A percentile compares a stretch with the other conserved stretches of the same genome.
phyloP scores from a whole-genome alignment of 1,140 invertebrate genomes.

The Neocloeon triangulifer region DNA sequence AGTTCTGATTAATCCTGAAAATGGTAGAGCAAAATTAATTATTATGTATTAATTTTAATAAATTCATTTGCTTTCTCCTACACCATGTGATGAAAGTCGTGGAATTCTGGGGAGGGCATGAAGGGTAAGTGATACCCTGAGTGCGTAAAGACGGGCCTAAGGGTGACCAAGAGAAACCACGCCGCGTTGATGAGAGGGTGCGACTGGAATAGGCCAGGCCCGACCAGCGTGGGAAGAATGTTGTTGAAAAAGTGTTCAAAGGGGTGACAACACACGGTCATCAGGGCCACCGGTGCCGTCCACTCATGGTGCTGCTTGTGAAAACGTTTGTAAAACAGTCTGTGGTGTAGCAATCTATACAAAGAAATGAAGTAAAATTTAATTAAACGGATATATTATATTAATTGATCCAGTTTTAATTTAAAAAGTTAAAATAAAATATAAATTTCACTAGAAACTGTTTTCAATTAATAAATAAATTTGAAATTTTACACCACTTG shows the following conservation, averaged over 20 bases:
- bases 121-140: conserved; percentile 33
- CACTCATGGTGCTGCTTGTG: conserved; percentile 23
- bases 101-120: conserved; percentile 27
- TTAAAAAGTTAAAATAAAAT: too few relatives aligned
- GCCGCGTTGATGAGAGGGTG: conserved; percentile 22
- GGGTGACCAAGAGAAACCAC: conserved; percentile 19
- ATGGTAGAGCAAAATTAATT: too few relatives aligned
- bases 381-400: too few relatives aligned
- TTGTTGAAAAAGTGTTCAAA: conserved; percentile 30
- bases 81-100: conserved; percentile 36
- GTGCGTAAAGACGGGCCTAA: conserved; percentile 27
- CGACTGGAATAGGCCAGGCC: conserved; percentile 21
- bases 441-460: too few relatives aligned
- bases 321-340: conserved; percentile 20
- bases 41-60: too few relatives aligned
- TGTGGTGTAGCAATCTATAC: conserved; percentile 19
- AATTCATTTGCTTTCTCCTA: too few relatives aligned
- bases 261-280: conserved; percentile 29
- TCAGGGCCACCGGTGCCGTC: conserved; percentile 19
- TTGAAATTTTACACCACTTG: too few relatives aligned
- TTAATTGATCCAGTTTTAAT: too few relatives aligned
- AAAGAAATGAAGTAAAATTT: too few relatives aligned
- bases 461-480: too few relatives aligned
- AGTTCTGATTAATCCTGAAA: conserved; percentile 20
- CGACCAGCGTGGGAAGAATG: conserved; percentile 22